Evolutionary conservation across 2,888 invertebrate species (phyloP), one percentile per base, ranked within the genome.

Genomic region (Noctua pronuba): DNA sequence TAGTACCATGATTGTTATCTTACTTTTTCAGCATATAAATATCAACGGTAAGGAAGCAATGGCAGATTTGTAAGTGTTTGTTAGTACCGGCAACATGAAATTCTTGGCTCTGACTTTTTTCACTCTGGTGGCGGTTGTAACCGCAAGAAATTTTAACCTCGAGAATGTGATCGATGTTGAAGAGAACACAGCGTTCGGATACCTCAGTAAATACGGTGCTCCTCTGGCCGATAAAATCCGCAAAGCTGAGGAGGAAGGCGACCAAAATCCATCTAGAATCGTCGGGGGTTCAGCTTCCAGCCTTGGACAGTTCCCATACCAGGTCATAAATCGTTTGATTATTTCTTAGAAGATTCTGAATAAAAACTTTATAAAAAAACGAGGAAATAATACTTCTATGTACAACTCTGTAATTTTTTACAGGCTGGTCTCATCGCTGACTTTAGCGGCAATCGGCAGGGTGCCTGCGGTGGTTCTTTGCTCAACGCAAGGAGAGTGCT

Each of bases 391-490:
- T 58, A 16, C 55, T 28, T 58, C 28, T 28, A 28, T 67, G 46
- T 28, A 7, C 2, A 46, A 24, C 21, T 21, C 8, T 68, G 5
- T 16, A 0, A 2, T 64, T 52, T 64, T 35, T 70, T 35, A 31
- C 35, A 92, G 91, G 90, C 87, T 79, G 92, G 91, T 64, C 88
- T 91, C 31, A 73, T 92, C 16, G 5, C 16, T 35, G 60, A 66
- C 0, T 65, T 73, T 18, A 28, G 16, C 8, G 11, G 1, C 16
- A 41, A 64, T 66, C 13, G 35, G 0, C 73, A 52, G 35, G 73
- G 28, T 84, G 88, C 28, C 72, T 95, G 95, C 74, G 94, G 95
- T n/a, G 95, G 91, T 28, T 88, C 92, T 13, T 86, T 95, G 6
- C 70, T 83, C 4, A 79, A 83, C n/a, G 91, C 87, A 80, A 76